These are phyloP conservation scores for Brachyhypopomus gauderio DNA, from an alignment of 2,113 vertebrate species.

Conservation along the genomic window DNA sequence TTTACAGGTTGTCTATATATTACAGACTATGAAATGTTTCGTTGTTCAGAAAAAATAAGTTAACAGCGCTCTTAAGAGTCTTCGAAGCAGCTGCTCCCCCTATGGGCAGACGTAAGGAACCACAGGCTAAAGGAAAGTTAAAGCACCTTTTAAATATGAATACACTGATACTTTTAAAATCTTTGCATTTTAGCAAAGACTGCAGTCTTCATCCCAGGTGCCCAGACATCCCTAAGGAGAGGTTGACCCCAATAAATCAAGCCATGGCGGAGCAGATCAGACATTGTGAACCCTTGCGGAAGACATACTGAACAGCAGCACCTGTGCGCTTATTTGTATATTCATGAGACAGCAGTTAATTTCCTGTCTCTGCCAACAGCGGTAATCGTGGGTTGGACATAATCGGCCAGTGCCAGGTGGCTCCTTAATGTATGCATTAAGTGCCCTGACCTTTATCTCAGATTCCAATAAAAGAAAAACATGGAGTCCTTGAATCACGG, in stretches of 20 bases:
- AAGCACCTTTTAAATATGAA: background rate
- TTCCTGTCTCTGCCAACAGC: background rate
- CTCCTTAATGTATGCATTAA: background rate
- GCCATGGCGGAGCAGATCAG: background rate
- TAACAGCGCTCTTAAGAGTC: constrained; percentile 1
- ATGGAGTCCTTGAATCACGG: background rate
- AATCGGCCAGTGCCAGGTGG: background rate
- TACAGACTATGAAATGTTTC: constrained; percentile 23
- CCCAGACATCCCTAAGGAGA: background rate
- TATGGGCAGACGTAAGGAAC: background rate
- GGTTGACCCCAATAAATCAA: background rate
- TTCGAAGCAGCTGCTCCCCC: constrained; percentile 23
- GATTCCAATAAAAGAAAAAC: background rate
- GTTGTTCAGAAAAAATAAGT: background rate
- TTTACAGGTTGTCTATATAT: constrained; percentile 8
- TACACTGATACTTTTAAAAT: background rate
- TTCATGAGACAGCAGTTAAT: background rate
- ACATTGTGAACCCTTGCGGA: background rate
- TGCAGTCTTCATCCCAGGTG: background rate
- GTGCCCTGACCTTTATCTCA: background rate
- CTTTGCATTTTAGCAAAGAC: background rate
- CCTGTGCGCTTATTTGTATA: background rate
- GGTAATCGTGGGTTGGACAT: background rate
- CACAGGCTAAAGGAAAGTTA: background rate
- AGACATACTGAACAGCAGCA: too few species aligned